A percentile compares a stretch with the other conserved stretches of the same genome.
Evolutionary conservation across 23 tunicate species (phyloP).

Genomic region (Styela plicata): DNA sequence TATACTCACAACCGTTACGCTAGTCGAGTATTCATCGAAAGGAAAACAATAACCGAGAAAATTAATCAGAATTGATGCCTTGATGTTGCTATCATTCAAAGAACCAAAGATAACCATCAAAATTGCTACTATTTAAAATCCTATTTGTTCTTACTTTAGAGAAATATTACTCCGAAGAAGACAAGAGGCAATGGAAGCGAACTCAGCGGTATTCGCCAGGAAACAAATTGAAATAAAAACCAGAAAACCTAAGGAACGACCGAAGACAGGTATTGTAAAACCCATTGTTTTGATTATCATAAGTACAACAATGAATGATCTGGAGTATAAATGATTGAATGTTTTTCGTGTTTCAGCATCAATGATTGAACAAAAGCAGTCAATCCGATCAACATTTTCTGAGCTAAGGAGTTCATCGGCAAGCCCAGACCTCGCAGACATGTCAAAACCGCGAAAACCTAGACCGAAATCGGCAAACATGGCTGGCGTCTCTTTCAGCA

Average conservation of each 20-base stretch:
- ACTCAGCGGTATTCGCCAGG: conserved; percentile 12
- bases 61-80: too few relatives aligned
- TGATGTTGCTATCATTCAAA: too few relatives aligned
- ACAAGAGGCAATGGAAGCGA: conserved; percentile 40
- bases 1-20: too few relatives aligned
- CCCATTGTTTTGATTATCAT: not conserved
- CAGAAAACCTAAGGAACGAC: not conserved
- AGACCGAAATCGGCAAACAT: conserved; percentile 86
- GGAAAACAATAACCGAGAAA: too few relatives aligned
- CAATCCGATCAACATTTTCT: conserved; percentile 47
- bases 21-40: too few relatives aligned
- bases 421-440: conserved; percentile 19
- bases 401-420: conserved; percentile 76
- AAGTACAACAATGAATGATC: too few relatives aligned
- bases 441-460: conserved; percentile 23
- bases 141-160: conserved; percentile 31
- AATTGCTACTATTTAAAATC: too few relatives aligned
- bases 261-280: not conserved
- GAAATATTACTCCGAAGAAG: conserved; percentile 71
- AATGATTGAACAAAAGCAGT: not conserved
- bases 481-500: conserved; percentile 42
- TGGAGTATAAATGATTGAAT: too few relatives aligned
- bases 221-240: not conserved
- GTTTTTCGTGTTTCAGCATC: not conserved
- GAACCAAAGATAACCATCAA: too few relatives aligned